Conservation (phyloP, 2,888 invertebrate genomes). For the Coelopa pilipes region DNA sequence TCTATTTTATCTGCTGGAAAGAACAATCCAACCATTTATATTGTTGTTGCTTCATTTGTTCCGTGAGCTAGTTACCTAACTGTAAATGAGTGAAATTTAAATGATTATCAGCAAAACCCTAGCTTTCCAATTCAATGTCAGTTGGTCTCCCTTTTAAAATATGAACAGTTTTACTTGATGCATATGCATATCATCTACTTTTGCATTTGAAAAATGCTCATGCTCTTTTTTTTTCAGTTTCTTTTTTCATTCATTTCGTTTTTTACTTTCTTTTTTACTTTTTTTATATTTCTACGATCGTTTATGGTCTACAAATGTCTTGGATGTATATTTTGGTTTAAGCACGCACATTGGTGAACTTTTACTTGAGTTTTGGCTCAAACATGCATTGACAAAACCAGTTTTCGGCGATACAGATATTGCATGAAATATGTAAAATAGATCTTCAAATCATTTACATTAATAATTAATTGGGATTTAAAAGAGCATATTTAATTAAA, state of each 20-base stretch:
- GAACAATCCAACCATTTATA: not conserved
- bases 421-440: too few relatives aligned
- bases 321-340: too few relatives aligned
- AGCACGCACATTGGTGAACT: too few relatives aligned
- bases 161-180: not conserved
- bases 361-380: too few relatives aligned
- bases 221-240: not conserved
- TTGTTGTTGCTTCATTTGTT: not conserved
- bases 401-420: conserved; percentile 6
- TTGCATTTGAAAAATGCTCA: not conserved
- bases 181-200: not conserved
- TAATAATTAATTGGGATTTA: too few relatives aligned
- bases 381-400: not conserved
- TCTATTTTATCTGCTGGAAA: not conserved
- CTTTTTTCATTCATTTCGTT: too few relatives aligned
- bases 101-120: not conserved
- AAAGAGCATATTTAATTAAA: too few relatives aligned
- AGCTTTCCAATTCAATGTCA: not conserved
- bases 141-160: too few relatives aligned
- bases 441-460: too few relatives aligned
- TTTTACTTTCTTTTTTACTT: too few relatives aligned
- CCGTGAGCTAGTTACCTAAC: conserved; percentile 41
- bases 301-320: too few relatives aligned
- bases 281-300: too few relatives aligned
- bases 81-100: conserved; percentile 44